Evolutionary conservation across 2,888 invertebrate species (phyloP).

Genomic region (Sclerodermus sp.): DNA sequence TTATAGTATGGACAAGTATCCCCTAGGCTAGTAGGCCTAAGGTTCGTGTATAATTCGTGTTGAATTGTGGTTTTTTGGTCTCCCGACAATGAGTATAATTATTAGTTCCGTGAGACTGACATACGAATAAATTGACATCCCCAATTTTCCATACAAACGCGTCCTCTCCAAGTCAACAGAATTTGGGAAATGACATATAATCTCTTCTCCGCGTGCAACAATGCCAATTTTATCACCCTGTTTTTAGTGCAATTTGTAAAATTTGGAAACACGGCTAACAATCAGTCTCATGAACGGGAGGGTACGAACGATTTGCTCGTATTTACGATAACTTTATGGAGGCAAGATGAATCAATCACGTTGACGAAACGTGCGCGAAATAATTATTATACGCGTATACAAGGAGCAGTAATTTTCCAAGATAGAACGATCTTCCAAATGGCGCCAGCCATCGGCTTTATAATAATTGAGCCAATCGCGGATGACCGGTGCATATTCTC

Average conservation of each 20-base stretch:
- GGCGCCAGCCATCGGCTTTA: slow-evolving; percentile 39
- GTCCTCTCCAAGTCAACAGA: too few relatives aligned
- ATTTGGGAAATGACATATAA: too few relatives aligned
- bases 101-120: too few relatives aligned
- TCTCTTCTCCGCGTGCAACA: too few relatives aligned
- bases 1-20: slow-evolving; percentile 57
- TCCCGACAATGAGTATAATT: too few relatives aligned
- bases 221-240: too few relatives aligned
- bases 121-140: too few relatives aligned
- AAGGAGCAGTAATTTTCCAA: slow-evolving; percentile 28
- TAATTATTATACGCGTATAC: slow-evolving; percentile 29
- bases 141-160: too few relatives aligned
- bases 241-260: too few relatives aligned
- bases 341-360: slow-evolving; percentile 48
- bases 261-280: too few relatives aligned
- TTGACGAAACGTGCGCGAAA: slow-evolving; percentile 27
- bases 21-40: slow-evolving; percentile 52
- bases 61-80: slow-evolving; percentile 18
- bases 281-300: too few relatives aligned
- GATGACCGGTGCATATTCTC: slow-evolving; percentile 34
- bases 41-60: slow-evolving; percentile 42
- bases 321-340: slow-evolving; percentile 43
- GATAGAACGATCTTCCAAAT: slow-evolving; percentile 36
- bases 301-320: slow-evolving; percentile 28
- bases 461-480: slow-evolving; percentile 47